Percentiles rank a stretch among this genome's conserved stretches.
Conservation (phyloP, 2,888 invertebrate genomes). For the Creontiades dilutus region DNA sequence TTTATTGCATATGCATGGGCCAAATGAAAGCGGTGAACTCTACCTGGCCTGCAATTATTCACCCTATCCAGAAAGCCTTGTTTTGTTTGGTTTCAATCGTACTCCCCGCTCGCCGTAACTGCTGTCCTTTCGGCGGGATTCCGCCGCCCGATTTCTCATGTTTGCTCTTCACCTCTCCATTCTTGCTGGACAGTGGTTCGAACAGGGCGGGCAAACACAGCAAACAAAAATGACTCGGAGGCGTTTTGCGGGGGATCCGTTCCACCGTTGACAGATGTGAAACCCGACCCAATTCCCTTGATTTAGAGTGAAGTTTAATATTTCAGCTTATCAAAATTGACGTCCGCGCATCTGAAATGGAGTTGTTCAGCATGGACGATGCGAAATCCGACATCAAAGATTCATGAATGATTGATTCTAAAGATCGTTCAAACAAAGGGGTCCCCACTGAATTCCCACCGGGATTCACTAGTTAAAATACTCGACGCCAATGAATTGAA, state of each 20-base stretch:
- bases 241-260: background rate
- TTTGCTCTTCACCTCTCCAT: background rate
- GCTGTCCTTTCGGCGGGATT: background rate
- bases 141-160: background rate
- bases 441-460: too few relatives aligned
- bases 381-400: too few relatives aligned
- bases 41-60: conserved; percentile 36
- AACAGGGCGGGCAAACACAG: background rate
- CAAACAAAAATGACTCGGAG: background rate
- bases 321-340: too few relatives aligned
- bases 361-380: too few relatives aligned
- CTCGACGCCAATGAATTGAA: too few relatives aligned
- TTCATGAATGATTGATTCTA: too few relatives aligned
- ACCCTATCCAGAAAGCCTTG: conserved; percentile 28
- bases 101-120: background rate
- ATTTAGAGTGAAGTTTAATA: too few relatives aligned
- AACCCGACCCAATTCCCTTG: background rate
- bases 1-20: conserved; percentile 50
- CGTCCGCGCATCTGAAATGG: too few relatives aligned
- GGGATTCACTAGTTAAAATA: too few relatives aligned
- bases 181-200: background rate
- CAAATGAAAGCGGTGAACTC: conserved; percentile 35
- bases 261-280: background rate
- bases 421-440: too few relatives aligned
- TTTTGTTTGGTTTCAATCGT: conserved; percentile 14